Evolutionary conservation across 2,888 invertebrate genomes (phyloP).

Genomic region (Noctua fimbriata): DNA sequence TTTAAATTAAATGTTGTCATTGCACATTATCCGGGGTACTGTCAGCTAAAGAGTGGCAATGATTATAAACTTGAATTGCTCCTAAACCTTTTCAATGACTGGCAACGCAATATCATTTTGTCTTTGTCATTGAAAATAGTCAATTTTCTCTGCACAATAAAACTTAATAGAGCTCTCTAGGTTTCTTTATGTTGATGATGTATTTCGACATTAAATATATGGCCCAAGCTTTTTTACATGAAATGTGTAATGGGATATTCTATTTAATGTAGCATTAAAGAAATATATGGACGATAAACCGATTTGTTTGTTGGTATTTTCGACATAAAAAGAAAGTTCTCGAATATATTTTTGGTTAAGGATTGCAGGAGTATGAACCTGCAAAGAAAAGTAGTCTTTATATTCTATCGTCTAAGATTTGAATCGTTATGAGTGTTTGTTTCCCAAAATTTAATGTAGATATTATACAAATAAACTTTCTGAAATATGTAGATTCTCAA

Average conservation of each 20-base stretch:
- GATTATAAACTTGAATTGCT: slow-evolving; percentile 33
- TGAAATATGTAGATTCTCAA: not conserved
- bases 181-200: slow-evolving; percentile 46
- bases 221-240: slow-evolving; percentile 42
- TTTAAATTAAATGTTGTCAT: slow-evolving; percentile 19
- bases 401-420: not conserved
- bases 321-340: slow-evolving; percentile 3
- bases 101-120: slow-evolving; percentile 18
- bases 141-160: slow-evolving; percentile 38
- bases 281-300: slow-evolving; percentile 47
- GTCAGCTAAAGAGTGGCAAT: slow-evolving; percentile 1
- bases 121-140: slow-evolving; percentile 34
- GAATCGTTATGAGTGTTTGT: not conserved
- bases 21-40: not conserved
- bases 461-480: not conserved
- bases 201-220: slow-evolving; percentile 51
- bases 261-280: slow-evolving; percentile 57
- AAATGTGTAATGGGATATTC: slow-evolving; percentile 49
- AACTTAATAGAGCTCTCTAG: slow-evolving; percentile 44
- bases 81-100: slow-evolving; percentile 26
- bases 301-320: slow-evolving; percentile 46
- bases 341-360: not conserved
- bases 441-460: not conserved
- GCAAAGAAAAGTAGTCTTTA: not conserved
- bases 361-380: not conserved